phyloP scores from a whole-genome alignment of 30 jellyfish, hydroid and myxozoan species.

The Nemopilema nomurai region DNA sequence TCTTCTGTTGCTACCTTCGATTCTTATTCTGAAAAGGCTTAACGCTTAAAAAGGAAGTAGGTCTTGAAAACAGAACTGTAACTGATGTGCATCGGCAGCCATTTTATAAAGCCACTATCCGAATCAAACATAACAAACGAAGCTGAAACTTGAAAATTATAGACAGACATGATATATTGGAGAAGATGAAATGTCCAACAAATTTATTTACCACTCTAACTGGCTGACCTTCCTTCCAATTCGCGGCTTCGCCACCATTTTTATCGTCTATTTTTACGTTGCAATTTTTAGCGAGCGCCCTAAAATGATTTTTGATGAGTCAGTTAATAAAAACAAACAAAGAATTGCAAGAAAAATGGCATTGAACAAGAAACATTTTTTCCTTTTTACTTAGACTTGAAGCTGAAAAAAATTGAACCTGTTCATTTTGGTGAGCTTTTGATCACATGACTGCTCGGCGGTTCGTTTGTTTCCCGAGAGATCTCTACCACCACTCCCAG shows the following conservation, averaged over 20 bases:
- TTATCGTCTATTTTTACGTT: slow-evolving; percentile 78
- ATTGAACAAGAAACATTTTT: not conserved
- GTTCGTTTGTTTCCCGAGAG: slow-evolving; percentile 95
- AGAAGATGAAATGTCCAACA: not conserved
- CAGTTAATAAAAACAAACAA: not conserved
- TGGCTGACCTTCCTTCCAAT: slow-evolving; percentile 92
- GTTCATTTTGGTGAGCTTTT: slow-evolving; percentile 83
- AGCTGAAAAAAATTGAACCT: slow-evolving; percentile 33
- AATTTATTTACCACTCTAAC: slow-evolving; percentile 85
- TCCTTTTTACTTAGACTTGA: not conserved
- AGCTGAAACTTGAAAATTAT: too few relatives aligned
- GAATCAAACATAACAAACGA: too few relatives aligned
- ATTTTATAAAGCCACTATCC: too few relatives aligned
- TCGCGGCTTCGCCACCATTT: slow-evolving; percentile 84
- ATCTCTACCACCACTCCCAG: slow-evolving; percentile 99
- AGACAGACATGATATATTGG: too few relatives aligned
- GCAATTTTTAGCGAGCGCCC: slow-evolving; percentile 97
- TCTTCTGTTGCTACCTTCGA: too few relatives aligned
- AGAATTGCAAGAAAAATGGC: not conserved
- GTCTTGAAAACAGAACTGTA: too few relatives aligned
- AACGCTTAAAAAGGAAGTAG: too few relatives aligned
- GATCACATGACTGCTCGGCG: slow-evolving; percentile 97
- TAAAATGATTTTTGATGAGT: not conserved
- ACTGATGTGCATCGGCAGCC: too few relatives aligned
- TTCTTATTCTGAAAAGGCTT: too few relatives aligned